phyloP scores from a whole-genome alignment of 1,140 invertebrate genomes.

The Zaprionus tsacasi region DNA sequence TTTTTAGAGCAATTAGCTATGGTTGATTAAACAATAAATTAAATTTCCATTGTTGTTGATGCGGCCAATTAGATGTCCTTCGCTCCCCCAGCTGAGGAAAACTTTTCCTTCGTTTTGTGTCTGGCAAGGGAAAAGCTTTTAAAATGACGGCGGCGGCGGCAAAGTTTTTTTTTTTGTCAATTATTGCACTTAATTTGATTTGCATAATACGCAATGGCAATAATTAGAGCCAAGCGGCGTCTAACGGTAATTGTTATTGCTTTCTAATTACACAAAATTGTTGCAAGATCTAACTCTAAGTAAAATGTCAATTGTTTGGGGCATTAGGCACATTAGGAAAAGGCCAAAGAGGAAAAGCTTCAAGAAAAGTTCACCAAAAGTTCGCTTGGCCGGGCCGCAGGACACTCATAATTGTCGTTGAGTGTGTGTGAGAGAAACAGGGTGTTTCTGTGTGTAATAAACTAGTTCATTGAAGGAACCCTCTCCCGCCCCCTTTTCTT shows the following conservation, averaged over 20 bases:
- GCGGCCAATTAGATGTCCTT: constrained; percentile 55
- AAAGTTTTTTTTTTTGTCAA: constrained; percentile 52
- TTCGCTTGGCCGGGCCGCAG: constrained; percentile 3
- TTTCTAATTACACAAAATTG: constrained; percentile 78
- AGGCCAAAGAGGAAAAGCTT: constrained; percentile 1
- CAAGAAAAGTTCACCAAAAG: constrained; percentile 15
- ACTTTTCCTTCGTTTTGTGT: constrained; percentile 12
- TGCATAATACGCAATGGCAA: constrained; percentile 57
- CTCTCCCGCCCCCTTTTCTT: background rate
- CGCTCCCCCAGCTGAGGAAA: constrained; percentile 2
- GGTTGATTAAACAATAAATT: constrained; percentile 68
- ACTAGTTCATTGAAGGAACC: constrained; percentile 53
- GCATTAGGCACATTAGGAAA: constrained; percentile 68
- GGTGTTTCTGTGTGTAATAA: constrained; percentile 13
- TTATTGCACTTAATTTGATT: constrained; percentile 73
- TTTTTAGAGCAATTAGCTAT: constrained; percentile 59
- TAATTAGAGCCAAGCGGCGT: constrained; percentile 53
- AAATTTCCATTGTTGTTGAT: constrained; percentile 64
- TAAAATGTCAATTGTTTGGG: constrained; percentile 77
- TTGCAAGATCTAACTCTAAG: constrained; percentile 69
- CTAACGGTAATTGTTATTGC: constrained; percentile 75
- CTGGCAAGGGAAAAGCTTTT: background rate
- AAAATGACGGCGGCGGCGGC: constrained; percentile 20
- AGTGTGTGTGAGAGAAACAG: background rate
- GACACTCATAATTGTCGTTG: constrained; percentile 25